Evolutionary conservation across 1,140 invertebrate species (phyloP).

Genomic region (Drosophila guanche): DNA sequence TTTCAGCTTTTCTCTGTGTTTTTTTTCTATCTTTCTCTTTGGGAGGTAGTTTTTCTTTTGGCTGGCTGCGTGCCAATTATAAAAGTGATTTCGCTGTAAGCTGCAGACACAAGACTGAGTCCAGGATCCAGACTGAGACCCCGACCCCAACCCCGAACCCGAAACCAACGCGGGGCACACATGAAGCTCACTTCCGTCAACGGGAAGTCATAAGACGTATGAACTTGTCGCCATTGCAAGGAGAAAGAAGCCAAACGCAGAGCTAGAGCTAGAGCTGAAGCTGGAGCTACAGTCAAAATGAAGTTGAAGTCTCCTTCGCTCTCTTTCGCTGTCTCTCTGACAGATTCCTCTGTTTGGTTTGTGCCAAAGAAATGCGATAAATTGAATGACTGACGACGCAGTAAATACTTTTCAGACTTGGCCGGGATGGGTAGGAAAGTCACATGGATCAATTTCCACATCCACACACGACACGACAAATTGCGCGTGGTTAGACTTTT

Average conservation of each 20-base stretch:
- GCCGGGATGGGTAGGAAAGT: conserved; percentile 35
- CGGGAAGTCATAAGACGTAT: conserved; percentile 81
- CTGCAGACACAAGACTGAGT: conserved; percentile 53
- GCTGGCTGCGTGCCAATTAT: conserved; percentile 81
- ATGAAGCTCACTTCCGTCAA: conserved; percentile 68
- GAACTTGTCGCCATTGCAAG: conserved; percentile 68
- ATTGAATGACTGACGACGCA: conserved; percentile 80
- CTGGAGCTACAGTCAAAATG: conserved; percentile 15
- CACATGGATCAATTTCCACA: conserved; percentile 60
- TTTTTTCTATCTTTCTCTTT: conserved; percentile 14
- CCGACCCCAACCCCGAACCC: conserved; percentile 2
- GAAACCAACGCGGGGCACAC: conserved; percentile 36
- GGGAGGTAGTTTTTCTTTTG: conserved; percentile 61
- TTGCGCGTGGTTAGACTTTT: conserved; percentile 78
- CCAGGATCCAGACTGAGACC: conserved; percentile 24
- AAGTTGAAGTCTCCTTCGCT: conserved; percentile 25
- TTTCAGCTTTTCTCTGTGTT: conserved; percentile 21
- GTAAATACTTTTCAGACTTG: conserved; percentile 79
- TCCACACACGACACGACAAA: conserved; percentile 54
- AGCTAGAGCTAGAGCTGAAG: conserved; percentile 11
- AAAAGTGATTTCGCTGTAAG: conserved; percentile 80
- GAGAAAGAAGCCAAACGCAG: conserved; percentile 31
- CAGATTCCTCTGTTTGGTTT: conserved; percentile 57
- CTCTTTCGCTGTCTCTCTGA: conserved; percentile 9
- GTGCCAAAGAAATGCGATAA: conserved; percentile 77